phyloP scores from a whole-genome alignment of 2,888 invertebrate genomes.

The Portevinia maculata region DNA sequence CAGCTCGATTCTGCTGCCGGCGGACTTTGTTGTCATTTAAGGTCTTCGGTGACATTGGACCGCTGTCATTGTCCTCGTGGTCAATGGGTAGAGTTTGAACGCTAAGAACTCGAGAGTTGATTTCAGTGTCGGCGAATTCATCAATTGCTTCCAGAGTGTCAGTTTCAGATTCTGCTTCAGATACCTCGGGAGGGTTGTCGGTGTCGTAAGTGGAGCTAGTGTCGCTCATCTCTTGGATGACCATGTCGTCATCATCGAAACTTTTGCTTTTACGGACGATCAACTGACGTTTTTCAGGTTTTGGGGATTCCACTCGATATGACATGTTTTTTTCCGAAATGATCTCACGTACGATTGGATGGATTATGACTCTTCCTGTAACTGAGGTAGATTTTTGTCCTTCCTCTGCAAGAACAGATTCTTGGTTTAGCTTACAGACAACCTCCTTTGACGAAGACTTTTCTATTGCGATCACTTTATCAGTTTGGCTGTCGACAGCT shows the following conservation, averaged over 20 bases:
- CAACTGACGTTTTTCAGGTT: slow-evolving; percentile 32
- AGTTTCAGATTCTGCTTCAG: slow-evolving; percentile 86
- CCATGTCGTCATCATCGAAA: slow-evolving; percentile 58
- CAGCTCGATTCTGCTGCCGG: slow-evolving; percentile 84
- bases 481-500: background rate
- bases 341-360: slow-evolving; percentile 49
- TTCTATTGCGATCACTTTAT: background rate
- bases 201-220: slow-evolving; percentile 80
- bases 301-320: slow-evolving; percentile 78
- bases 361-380: slow-evolving; percentile 17
- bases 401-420: background rate
- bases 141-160: slow-evolving; percentile 76
- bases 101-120: slow-evolving; percentile 60
- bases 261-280: slow-evolving; percentile 75
- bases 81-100: slow-evolving; percentile 73
- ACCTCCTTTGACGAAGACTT: slow-evolving; percentile 9
- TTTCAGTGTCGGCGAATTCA: slow-evolving; percentile 80
- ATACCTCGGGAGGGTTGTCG: slow-evolving; percentile 84
- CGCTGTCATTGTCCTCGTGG: slow-evolving; percentile 25
- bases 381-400: slow-evolving; percentile 20
- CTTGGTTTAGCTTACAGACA: background rate
- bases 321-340: slow-evolving; percentile 21
- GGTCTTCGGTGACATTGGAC: slow-evolving; percentile 68
- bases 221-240: slow-evolving; percentile 82
- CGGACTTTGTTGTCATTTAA: slow-evolving; percentile 82